Base-by-base conservation (phyloP, 2,888 invertebrate genomes). In the Crioceris asparagi region DNA sequence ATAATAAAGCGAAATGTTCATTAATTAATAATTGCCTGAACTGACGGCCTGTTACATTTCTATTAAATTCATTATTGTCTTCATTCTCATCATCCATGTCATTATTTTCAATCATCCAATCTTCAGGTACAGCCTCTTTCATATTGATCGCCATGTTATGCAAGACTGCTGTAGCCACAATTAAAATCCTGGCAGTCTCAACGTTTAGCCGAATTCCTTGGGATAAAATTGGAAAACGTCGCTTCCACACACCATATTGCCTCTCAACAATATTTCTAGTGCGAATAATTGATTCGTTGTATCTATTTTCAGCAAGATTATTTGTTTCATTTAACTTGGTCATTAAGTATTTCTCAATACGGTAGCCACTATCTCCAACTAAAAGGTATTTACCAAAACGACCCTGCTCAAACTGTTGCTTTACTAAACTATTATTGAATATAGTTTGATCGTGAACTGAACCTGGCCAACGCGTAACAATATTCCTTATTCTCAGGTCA, bases 241-340 rank as follows among this genome's bases (percentile, higher is more conserved):
- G 6, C 15, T 25, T 33, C 25, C 18, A 25, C 3, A 25, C 15
- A 4, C 33, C 33, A n/a, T 12, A 21, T 7, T 10, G 15, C 23
- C 25, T 33, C 25, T 33, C 33, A 23, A 33, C 17, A 3, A 17
- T 5, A 12, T 33, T 33, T 23, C 33, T 23, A 15, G 33, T 33
- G 6, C 10, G 7, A 12, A 12, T 15, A 19, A 19, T 19, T 12
- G 18, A 18, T 19, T n/a, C 3, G 7, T 25, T 25, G 26, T 4
- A 12, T 27, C 7, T 5, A 5, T 2, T 10, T 27, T 8, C 6
- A 14, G 27, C 11, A 27, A 6, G 6, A 8, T 12, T n/a, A 4
- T 12, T 5, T 12, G 27, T 4, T 3, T 27, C 7, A 10, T 6
- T 10, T 2, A 27, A 5, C 3, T 12, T 12, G 2, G 27, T 27